phyloP scores from a whole-genome alignment of 2,797 vertebrate genomes.

The Enteromius argenteus region DNA sequence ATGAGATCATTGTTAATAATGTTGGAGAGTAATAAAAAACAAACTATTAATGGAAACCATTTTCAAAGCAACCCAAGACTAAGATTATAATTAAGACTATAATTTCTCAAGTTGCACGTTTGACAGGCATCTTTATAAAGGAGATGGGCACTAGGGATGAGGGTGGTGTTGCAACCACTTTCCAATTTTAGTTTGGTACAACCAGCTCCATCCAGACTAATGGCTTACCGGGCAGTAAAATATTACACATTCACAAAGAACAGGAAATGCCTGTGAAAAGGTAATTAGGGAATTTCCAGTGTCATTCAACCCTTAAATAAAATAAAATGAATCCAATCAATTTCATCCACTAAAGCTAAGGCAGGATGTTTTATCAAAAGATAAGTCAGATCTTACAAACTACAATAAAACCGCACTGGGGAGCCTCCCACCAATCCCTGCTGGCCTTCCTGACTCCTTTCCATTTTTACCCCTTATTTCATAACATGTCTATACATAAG shows the following conservation, averaged over 20 bases:
- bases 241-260: not conserved
- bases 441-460: slow-evolving; percentile 63
- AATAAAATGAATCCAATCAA: not conserved
- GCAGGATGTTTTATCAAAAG: slow-evolving; percentile 19
- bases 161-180: not conserved
- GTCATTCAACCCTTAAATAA: not conserved
- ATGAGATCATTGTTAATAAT: slow-evolving; percentile 67
- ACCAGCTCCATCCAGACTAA: slow-evolving; percentile 4
- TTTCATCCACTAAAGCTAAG: not conserved
- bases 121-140: slow-evolving; percentile 39
- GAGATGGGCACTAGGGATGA: not conserved
- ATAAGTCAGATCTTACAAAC: slow-evolving; percentile 60
- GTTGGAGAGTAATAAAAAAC: slow-evolving; percentile 68
- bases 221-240: not conserved
- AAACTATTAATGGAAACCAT: slow-evolving; percentile 63
- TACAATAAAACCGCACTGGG: slow-evolving; percentile 33
- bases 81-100: slow-evolving; percentile 66
- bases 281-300: not conserved
- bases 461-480: slow-evolving; percentile 57
- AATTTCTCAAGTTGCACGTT: slow-evolving; percentile 45
- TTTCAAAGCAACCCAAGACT: slow-evolving; percentile 55
- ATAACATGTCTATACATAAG: slow-evolving; percentile 71
- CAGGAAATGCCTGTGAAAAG: not conserved
- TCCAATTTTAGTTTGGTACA: not conserved
- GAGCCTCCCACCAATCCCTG: slow-evolving; percentile 18